phyloP scores from a whole-genome alignment of 2,797 vertebrate species.

The Parauchenoglanis punctatus region DNA sequence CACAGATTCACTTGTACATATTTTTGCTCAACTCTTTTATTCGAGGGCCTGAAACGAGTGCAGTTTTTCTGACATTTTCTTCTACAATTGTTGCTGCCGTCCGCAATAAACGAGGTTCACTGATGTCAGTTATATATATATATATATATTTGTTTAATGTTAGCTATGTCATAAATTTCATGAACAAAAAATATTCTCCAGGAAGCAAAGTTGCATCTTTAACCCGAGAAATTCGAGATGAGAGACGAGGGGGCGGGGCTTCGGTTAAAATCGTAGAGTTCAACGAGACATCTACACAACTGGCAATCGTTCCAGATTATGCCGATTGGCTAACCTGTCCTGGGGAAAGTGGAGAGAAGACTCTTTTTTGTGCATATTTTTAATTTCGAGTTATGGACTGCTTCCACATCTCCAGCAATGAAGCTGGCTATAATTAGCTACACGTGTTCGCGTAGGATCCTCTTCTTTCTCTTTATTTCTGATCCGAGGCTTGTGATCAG shows the following conservation, averaged over 20 bases:
- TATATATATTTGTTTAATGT: neutral
- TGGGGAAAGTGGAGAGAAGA: neutral
- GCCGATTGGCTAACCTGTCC: neutral
- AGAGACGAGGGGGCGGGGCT: neutral
- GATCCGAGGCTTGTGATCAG: conserved; percentile 40
- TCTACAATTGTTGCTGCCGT: neutral
- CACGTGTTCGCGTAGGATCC: neutral
- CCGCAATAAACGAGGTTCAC: neutral
- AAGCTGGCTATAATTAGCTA: neutral
- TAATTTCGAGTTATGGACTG: neutral
- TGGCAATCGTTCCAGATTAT: too few species aligned
- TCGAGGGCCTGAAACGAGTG: neutral
- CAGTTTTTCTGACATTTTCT: neutral
- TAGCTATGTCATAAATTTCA: neutral
- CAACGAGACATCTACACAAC: neutral
- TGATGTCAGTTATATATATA: neutral
- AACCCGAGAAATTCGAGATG: neutral
- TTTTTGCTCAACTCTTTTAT: neutral
- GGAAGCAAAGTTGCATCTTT: neutral
- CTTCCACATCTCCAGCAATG: neutral
- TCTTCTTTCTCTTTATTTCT: conserved; percentile 1
- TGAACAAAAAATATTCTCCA: neutral
- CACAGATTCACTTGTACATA: neutral
- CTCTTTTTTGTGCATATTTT: too few species aligned
- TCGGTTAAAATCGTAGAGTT: neutral